Conservation (phyloP, 92 coral and sea anemone species). For the Galaxea fascicularis region DNA sequence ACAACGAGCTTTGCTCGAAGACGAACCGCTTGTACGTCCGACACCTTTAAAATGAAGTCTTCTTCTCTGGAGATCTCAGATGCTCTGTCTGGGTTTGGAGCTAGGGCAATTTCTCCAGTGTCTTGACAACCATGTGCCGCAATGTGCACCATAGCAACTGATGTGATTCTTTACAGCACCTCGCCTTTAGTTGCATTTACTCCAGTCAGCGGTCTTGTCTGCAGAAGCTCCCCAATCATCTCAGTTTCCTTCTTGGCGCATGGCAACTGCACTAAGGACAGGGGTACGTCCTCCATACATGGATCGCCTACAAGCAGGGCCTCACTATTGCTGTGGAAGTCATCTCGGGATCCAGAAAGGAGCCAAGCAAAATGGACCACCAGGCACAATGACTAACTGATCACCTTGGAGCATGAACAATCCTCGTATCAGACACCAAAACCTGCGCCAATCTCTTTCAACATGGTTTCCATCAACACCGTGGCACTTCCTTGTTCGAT, state of each 20-base stretch:
- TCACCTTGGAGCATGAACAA: neutral
- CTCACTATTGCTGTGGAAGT: neutral
- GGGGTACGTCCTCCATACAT: neutral
- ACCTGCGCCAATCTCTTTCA: slow-evolving; percentile 1
- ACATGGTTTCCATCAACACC: neutral
- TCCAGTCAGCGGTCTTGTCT: no score
- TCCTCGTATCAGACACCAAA: neutral
- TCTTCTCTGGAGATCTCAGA: no score
- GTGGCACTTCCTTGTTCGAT: neutral
- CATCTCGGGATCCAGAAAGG: neutral
- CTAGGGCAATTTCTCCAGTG: neutral
- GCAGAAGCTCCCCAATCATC: no score
- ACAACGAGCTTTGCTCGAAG: neutral
- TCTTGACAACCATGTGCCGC: neutral
- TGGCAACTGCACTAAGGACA: neutral
- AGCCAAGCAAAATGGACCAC: neutral
- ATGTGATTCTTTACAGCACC: no score
- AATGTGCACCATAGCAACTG: slow-evolving; percentile 21
- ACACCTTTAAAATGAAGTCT: neutral
- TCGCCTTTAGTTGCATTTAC: no score
- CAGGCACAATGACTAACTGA: neutral
- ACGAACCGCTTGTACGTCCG: neutral
- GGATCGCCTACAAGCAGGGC: neutral
- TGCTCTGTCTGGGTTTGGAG: neutral
- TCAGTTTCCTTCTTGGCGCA: slow-evolving; percentile 3